Base-by-base conservation (phyloP, 2,797 vertebrate species). In the Argya squamiceps region DNA sequence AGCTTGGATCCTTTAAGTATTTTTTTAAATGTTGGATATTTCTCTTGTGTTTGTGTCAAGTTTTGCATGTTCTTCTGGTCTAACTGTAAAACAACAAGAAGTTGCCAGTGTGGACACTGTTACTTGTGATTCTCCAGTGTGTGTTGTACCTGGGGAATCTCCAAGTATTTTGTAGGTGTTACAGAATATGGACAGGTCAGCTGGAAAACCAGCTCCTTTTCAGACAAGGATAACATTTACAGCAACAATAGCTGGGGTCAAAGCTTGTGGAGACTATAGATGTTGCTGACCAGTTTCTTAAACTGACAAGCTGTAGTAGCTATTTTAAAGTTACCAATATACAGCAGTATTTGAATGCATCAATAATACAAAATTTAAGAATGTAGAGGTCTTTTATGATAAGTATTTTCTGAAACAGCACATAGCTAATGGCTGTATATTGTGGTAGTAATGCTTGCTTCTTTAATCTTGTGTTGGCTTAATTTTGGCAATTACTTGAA, bases 61-160 rank as follows among this genome's bases (percentile, higher is more conserved):
- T 55, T 88, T 84, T 71, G 13, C 62, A 10, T 0, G 0, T 83
- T 78, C 15, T 75, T 84, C 12, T 75, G 20, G 8, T 75, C 34
- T 74, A n/a, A 55, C 26, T 84, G 8, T 73, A 20, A 68, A 79
- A 46, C n/a, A 63, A n/a, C 21, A 63, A 12, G 2, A 39, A 37
- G 29, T n/a, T 5, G 11, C 43, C 27, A 23, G 11, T 34, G 15
- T 65, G 36, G 50, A 20, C 12, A 6, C 39, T 0, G 0, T 64
- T 60, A 16, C 21, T 86, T 65, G 24, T 52, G 12, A 12, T 86
- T 87, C 13, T 73, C 20, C n/a, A 3, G 0, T 29, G 15, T 64
- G 21, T 59, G 9, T 29, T 65, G 20, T 58, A 30, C 30, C 10
- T 36, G 10, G 13, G 22, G 14, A 9, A 46, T 56, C 21, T 52